A percentile compares a stretch with the other conserved stretches of the same genome.
Evolutionary conservation across 2,113 vertebrate genomes (phyloP).

Genomic region (Erythrocercus mccallii): DNA sequence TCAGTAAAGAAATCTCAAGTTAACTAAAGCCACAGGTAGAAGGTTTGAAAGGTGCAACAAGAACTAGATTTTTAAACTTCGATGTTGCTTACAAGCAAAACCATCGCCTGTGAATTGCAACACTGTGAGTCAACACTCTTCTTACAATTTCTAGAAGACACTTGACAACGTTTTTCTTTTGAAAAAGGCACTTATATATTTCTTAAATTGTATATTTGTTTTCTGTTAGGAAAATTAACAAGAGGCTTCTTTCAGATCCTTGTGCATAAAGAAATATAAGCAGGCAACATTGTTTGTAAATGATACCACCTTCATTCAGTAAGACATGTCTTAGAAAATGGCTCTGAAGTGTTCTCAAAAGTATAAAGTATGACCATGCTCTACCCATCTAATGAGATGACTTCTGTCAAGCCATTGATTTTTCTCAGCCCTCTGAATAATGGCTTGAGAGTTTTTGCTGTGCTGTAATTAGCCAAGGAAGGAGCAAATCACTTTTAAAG

Average conservation of each 20-base stretch:
- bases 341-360: neutral
- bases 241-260: neutral
- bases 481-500: conserved; percentile 64
- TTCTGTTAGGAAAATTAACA: neutral
- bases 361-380: neutral
- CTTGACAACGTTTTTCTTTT: neutral
- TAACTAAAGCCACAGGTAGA: neutral
- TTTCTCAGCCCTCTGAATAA: neutral
- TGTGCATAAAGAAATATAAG: neutral
- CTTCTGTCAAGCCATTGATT: conserved; percentile 46
- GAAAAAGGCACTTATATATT: neutral
- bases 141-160: neutral
- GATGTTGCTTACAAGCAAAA: conserved; percentile 1
- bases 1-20: neutral
- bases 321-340: neutral
- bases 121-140: neutral
- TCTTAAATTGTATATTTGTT: conserved; percentile 24
- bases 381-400: neutral
- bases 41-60: neutral
- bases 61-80: neutral
- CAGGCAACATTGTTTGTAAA: neutral
- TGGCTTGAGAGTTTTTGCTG: conserved; percentile 34
- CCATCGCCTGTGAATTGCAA: neutral
- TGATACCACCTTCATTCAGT: neutral
- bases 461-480: conserved; percentile 64